Evolutionary conservation across 1,140 invertebrate species (phyloP).

Genomic region (Zaprionus nigranus): DNA sequence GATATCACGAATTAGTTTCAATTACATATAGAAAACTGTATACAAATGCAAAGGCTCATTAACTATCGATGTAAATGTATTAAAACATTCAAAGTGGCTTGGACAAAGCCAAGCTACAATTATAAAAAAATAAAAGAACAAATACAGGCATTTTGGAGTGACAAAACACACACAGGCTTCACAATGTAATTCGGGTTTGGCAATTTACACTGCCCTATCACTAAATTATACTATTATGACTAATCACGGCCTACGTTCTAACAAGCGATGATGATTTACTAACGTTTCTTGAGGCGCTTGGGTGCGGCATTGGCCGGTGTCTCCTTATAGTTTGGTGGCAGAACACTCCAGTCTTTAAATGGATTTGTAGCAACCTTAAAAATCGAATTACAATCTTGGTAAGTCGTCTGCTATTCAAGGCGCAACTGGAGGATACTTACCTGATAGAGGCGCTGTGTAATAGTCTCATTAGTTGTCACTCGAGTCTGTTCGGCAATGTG

Average conservation of each 20-base stretch:
- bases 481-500: slow-evolving; percentile 92
- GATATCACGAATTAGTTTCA: slow-evolving; percentile 23
- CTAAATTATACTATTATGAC: slow-evolving; percentile 44
- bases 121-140: slow-evolving; percentile 18
- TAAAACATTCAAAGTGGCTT: slow-evolving; percentile 4
- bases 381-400: slow-evolving; percentile 85
- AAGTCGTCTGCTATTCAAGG: slow-evolving; percentile 85
- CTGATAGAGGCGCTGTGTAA: slow-evolving; percentile 84
- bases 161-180: slow-evolving; percentile 59
- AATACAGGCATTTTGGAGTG: slow-evolving; percentile 59
- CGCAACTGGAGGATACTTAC: slow-evolving; percentile 47
- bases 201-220: slow-evolving; percentile 35
- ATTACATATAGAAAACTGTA: slow-evolving; percentile 12
- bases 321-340: slow-evolving; percentile 80
- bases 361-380: slow-evolving; percentile 90
- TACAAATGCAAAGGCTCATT: neutral
- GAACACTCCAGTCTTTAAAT: slow-evolving; percentile 91
- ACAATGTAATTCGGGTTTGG: slow-evolving; percentile 53
- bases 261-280: slow-evolving; percentile 60
- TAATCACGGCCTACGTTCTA: slow-evolving; percentile 56
- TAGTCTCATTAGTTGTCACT: slow-evolving; percentile 85
- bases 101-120: neutral
- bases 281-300: slow-evolving; percentile 84
- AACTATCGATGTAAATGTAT: slow-evolving; percentile 21
- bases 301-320: slow-evolving; percentile 77